phyloP scores from a whole-genome alignment of 2,888 invertebrate species.

The Hanleya hanleyi region DNA sequence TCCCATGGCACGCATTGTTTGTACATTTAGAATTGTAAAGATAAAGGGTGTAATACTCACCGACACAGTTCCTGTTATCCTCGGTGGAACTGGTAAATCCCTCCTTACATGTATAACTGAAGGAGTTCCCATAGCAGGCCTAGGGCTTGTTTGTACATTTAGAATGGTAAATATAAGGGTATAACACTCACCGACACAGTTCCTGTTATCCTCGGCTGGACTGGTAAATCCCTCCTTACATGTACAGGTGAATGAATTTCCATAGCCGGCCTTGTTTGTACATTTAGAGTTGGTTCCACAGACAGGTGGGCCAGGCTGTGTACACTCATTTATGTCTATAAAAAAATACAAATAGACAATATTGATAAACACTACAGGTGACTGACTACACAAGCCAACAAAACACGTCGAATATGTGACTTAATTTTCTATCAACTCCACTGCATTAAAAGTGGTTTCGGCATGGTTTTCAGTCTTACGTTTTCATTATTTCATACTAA shows the following conservation, averaged over 20 bases:
- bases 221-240: background rate
- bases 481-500: no score
- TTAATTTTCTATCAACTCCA: no score
- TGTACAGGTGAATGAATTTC: constrained; percentile 2
- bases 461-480: no score
- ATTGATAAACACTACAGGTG: no score
- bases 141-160: background rate
- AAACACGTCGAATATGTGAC: no score
- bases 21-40: no score
- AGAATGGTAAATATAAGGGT: no score
- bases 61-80: constrained; percentile 6
- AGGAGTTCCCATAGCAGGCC: background rate
- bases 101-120: background rate
- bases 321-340: constrained; percentile 3
- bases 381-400: no score
- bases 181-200: constrained; percentile 7
- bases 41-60: no score
- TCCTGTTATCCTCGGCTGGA: background rate
- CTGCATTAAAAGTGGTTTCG: no score
- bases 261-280: background rate
- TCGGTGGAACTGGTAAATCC: background rate
- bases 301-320: constrained; percentile 1
- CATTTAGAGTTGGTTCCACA: constrained; percentile 3
- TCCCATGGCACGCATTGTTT: no score
- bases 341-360: no score